Conservation (phyloP, 2,888 invertebrate genomes). For the Melipona beecheii region DNA sequence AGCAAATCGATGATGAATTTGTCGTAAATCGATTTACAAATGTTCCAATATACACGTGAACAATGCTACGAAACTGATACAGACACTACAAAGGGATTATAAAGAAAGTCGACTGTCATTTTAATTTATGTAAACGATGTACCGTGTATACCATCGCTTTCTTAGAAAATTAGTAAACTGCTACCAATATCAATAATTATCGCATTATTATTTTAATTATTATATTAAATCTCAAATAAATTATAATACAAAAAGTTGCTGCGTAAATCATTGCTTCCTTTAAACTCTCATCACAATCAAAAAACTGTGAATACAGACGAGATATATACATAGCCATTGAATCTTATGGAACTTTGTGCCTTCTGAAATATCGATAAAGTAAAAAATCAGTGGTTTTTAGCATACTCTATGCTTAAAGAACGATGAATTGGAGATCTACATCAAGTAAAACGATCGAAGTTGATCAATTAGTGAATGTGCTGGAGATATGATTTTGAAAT, state of each 20-base stretch:
- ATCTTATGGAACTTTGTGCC: too few species aligned
- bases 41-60: slow-evolving; percentile 62
- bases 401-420: too few species aligned
- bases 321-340: too few species aligned
- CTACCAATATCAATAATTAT: slow-evolving; percentile 69
- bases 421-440: too few species aligned
- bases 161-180: slow-evolving; percentile 75
- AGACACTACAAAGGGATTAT: slow-evolving; percentile 30
- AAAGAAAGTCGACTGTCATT: slow-evolving; percentile 67
- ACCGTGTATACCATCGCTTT: slow-evolving; percentile 74
- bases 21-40: slow-evolving; percentile 31
- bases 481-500: too few species aligned
- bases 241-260: slow-evolving; percentile 59
- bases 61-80: not conserved
- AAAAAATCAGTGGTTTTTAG: too few species aligned
- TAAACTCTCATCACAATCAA: not conserved
- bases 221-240: slow-evolving; percentile 75
- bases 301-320: not conserved
- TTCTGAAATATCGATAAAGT: too few species aligned
- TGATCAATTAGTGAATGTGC: too few species aligned
- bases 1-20: not conserved
- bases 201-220: slow-evolving; percentile 74
- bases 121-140: slow-evolving; percentile 72
- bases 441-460: too few species aligned
- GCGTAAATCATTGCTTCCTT: slow-evolving; percentile 1